These are phyloP conservation scores for Hyposoter dolosus DNA, from an alignment of 2,888 invertebrate species.

Conservation along the genomic window DNA sequence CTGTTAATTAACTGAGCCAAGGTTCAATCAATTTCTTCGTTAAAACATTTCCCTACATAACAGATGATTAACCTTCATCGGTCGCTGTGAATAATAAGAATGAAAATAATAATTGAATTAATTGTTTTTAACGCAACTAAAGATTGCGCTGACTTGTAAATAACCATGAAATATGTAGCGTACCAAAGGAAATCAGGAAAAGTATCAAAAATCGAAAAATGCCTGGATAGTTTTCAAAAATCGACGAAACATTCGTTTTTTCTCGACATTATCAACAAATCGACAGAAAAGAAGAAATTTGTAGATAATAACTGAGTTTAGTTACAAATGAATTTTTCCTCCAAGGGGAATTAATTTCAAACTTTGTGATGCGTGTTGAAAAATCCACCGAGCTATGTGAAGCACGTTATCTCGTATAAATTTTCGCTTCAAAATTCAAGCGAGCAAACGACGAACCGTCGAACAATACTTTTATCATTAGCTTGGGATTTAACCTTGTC, in stretches of 20 bases:
- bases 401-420: not conserved
- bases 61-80: not conserved
- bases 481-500: conserved; percentile 44
- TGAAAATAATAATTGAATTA: not conserved
- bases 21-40: not conserved
- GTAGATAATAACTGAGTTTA: not conserved
- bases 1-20: conserved; percentile 9
- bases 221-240: not conserved
- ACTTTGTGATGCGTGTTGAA: not conserved
- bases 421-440: not conserved
- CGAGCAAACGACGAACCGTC: conserved; percentile 33
- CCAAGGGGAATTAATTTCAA: not conserved
- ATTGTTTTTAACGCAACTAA: not conserved
- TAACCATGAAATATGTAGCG: not conserved
- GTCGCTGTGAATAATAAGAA: not conserved
- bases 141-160: not conserved
- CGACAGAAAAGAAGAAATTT: not conserved
- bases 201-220: not conserved
- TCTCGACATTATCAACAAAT: not conserved
- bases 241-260: not conserved
- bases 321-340: not conserved
- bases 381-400: not conserved
- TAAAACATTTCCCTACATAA: not conserved
- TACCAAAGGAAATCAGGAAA: not conserved
- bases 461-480: conserved; percentile 64